phyloP scores from a whole-genome alignment of 2,797 vertebrate genomes.

The Sibirionetta formosa region DNA sequence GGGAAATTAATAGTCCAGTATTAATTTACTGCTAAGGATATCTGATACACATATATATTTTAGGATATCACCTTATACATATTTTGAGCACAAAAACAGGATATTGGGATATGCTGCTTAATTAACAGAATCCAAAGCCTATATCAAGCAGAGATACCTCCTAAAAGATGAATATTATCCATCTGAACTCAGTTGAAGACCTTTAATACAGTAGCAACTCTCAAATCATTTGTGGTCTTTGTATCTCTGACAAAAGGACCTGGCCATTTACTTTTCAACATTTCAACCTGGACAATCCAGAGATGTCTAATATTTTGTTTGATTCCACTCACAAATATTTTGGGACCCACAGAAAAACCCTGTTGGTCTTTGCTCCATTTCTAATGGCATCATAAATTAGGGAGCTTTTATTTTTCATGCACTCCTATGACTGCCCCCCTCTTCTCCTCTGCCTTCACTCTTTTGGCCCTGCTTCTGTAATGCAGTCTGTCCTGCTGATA shows the following conservation, averaged over 20 bases:
- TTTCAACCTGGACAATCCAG: not conserved
- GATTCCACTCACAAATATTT: not conserved
- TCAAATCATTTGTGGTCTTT: not conserved
- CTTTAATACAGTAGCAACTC: not conserved
- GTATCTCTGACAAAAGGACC: not conserved
- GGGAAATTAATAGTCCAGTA: not conserved
- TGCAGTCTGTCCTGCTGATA: not conserved
- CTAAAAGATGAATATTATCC: not conserved
- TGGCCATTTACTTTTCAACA: not conserved
- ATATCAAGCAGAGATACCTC: not conserved
- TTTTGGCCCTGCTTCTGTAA: not conserved
- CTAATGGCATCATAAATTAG: not conserved
- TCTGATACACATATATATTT: not conserved
- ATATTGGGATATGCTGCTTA: not conserved
- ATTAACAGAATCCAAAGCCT: not conserved
- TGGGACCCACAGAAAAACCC: not conserved
- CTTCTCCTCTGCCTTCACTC: not conserved
- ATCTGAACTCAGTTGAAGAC: not conserved
- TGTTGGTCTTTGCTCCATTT: not conserved
- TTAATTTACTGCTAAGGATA: not conserved
- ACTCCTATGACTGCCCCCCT: not conserved
- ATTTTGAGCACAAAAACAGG: not conserved
- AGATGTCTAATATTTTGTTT: not conserved
- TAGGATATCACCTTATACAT: rapidly evolving
- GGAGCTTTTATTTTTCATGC: not conserved